Conservation (phyloP, 2,113 vertebrate species). For the Poeciliopsis turrubarensis region DNA sequence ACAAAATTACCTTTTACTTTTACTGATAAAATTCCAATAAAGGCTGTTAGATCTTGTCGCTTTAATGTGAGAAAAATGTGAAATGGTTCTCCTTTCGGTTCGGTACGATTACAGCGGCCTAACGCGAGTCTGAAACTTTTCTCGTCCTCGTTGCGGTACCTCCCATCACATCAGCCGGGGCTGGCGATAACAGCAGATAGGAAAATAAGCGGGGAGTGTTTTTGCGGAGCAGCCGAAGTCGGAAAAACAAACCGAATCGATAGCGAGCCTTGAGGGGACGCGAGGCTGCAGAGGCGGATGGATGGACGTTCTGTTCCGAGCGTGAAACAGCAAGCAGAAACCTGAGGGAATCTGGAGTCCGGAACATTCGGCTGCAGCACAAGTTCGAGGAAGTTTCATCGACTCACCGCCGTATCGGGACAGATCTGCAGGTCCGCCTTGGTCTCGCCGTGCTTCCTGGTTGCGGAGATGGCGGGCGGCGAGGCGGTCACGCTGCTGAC, state of each 20-base stretch:
- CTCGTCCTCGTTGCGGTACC: constrained; percentile 26
- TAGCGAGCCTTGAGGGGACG: constrained; percentile 49
- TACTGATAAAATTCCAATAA: not conserved
- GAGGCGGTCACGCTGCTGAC: constrained; percentile 80
- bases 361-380: not conserved
- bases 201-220: constrained; percentile 39
- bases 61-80: not conserved
- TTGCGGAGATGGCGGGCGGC: constrained; percentile 76
- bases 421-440: constrained; percentile 84
- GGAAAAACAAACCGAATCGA: constrained; percentile 63
- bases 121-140: constrained; percentile 67
- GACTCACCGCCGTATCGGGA: constrained; percentile 84
- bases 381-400: constrained; percentile 3
- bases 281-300: constrained; percentile 53
- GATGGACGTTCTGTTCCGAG: constrained; percentile 10
- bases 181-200: constrained; percentile 21
- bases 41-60: not conserved
- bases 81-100: not conserved
- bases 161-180: constrained; percentile 25
- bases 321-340: constrained; percentile 20
- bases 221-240: constrained; percentile 46
- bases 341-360: constrained; percentile 33
- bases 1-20: no score
- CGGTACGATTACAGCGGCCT: constrained; percentile 47
- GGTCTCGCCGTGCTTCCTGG: constrained; percentile 83